Conservation (phyloP, 1,140 invertebrate genomes). For the Alviniconcha marisindica region DNA sequence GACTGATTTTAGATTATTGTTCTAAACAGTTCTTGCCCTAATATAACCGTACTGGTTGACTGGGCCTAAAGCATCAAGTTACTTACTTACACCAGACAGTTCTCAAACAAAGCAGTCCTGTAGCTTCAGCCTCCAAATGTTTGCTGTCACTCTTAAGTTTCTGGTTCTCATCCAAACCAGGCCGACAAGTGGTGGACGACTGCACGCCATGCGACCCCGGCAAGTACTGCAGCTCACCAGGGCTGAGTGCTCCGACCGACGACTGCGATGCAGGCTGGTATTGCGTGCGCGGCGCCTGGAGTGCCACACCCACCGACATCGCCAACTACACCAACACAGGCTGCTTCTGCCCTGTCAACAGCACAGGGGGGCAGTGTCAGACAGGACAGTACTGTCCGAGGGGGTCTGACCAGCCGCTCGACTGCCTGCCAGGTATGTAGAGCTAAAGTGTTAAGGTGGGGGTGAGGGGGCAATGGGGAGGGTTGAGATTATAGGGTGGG, state of each 20-base stretch:
- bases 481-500: no score
- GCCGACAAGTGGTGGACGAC: conserved; percentile 52
- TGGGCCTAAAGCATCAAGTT: no score
- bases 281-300: conserved; percentile 69
- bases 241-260: conserved; percentile 58
- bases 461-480: no score
- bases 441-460: no score
- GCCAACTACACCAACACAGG: conserved; percentile 57
- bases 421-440: conserved; percentile 66
- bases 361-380: conserved; percentile 72
- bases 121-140: no score
- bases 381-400: conserved; percentile 67
- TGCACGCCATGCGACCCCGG: conserved; percentile 69
- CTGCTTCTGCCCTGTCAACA: conserved; percentile 68
- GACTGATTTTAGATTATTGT: no score
- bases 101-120: no score
- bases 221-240: conserved; percentile 64
- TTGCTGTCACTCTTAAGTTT: neutral
- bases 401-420: conserved; percentile 62
- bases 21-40: no score
- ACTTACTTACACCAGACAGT: no score
- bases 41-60: no score
- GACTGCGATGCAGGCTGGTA: conserved; percentile 70
- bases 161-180: neutral
- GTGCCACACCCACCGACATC: conserved; percentile 62